Percentiles rank a stretch among this genome's conserved stretches.
Evolutionary conservation across 1,140 invertebrate genomes (phyloP).

Genomic region (Pemphigus obesinymphae): DNA sequence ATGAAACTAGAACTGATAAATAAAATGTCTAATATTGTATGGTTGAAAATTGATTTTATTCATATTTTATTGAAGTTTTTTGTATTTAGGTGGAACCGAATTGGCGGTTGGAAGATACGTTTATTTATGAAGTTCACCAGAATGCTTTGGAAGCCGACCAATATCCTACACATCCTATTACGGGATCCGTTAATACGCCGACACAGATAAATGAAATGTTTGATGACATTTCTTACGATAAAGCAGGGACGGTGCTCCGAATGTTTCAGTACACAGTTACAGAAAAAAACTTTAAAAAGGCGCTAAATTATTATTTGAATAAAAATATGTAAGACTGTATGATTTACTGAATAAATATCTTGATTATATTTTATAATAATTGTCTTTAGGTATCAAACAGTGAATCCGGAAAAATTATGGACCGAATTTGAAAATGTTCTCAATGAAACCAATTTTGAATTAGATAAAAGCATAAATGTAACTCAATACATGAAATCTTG

Average conservation of each 20-base stretch:
- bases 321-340: neutral
- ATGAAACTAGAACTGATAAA: too few relatives aligned
- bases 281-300: slow-evolving; percentile 57
- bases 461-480: neutral
- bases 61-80: too few relatives aligned
- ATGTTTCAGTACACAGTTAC: slow-evolving; percentile 72
- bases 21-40: too few relatives aligned
- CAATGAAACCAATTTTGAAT: neutral
- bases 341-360: neutral
- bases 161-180: slow-evolving; percentile 72
- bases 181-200: slow-evolving; percentile 76
- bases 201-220: slow-evolving; percentile 91
- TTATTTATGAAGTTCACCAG: slow-evolving; percentile 54
- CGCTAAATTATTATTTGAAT: slow-evolving; percentile 27
- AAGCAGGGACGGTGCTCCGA: slow-evolving; percentile 68
- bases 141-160: slow-evolving; percentile 53
- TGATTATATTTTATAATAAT: neutral
- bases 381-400: slow-evolving; percentile 25
- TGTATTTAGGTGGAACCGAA: slow-evolving; percentile 50
- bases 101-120: slow-evolving; percentile 50
- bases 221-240: slow-evolving; percentile 86
- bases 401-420: slow-evolving; percentile 42
- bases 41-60: too few relatives aligned
- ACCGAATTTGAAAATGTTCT: slow-evolving; percentile 36
- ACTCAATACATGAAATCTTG: slow-evolving; percentile 63